Conservation (phyloP, 2,797 vertebrate genomes). For the Alectoris magna region DNA sequence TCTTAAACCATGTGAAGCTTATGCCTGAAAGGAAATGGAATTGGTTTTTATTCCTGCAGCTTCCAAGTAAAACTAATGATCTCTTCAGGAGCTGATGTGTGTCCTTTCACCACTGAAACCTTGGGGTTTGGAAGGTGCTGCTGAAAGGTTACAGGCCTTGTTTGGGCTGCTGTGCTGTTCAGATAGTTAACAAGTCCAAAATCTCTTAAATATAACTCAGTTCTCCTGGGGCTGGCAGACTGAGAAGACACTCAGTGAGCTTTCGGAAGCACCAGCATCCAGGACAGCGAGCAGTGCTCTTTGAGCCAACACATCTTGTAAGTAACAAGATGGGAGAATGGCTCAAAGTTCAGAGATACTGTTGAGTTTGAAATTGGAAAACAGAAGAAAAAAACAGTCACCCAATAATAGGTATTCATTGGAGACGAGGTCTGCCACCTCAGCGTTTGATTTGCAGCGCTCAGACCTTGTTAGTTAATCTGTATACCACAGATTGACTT, state of each 20-base stretch:
- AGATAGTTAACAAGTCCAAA: not conserved
- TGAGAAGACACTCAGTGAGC: not conserved
- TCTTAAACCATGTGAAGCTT: not conserved
- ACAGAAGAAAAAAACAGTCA: not conserved
- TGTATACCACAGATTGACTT: not conserved
- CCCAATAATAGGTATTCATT: not conserved
- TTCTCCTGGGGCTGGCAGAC: not conserved
- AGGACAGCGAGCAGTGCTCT: accelerated
- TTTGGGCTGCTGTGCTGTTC: not conserved
- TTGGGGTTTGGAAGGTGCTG: not conserved
- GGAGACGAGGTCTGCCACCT: not conserved
- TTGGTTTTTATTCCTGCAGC: not conserved
- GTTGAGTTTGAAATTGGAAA: not conserved
- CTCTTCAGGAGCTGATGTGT: accelerated
- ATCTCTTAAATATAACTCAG: not conserved
- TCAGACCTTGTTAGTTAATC: not conserved
- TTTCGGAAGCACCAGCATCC: not conserved
- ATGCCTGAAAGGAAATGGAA: not conserved
- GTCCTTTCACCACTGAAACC: not conserved
- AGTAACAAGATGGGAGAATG: not conserved
- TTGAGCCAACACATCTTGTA: not conserved
- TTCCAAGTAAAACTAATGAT: not conserved
- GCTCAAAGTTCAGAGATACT: not conserved
- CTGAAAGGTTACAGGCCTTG: not conserved
- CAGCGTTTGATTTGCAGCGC: not conserved